Base-by-base conservation (phyloP, 2,797 vertebrate species). In the Cossypha niveicapilla region DNA sequence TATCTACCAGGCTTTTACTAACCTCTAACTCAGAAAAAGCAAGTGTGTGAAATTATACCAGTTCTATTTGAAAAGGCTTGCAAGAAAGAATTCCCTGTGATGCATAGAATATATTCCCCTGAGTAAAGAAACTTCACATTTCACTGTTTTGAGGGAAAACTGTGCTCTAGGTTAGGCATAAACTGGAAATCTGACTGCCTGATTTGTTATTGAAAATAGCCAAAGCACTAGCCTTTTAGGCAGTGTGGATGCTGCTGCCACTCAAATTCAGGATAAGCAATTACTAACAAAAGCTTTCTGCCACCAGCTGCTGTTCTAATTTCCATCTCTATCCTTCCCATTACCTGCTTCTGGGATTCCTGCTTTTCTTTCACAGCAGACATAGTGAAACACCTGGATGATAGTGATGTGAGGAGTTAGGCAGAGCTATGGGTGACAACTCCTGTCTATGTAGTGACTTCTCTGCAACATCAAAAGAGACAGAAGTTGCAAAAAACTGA, bases 341-440 rank as follows among this genome's bases (percentile, higher is more conserved):
- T 12, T 23, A 7, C 7, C 24, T 58, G 12, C 21, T 50, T 65
- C 60, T 83, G 50, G 6, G 17, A 70, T 65, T 72, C n/a, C 28
- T 71, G 28, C 4, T 79, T 77, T 35, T 73, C 9, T 35, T 71
- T 68, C 51, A 14, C 19, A 47, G 32, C 3, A 71, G 35, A 28
- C 7, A 22, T 1, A 56, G 12, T 19, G 41, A 47, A 90, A 54
- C 7, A 48, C 7, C 6, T 61, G 28, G 28, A 51, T 32, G 44
- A 44, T 12, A 30, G 22, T 3, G 17, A 45, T 24, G 34, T 32
- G 24, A 22, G 66, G 19, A 72, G 6, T 28, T 65, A 23, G 7
- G 47, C 11, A 54, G 27, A 75, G 56, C 30, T 18, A 25, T 3
- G n/a, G 28, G 4, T 53, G 37, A 41, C 0, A 1, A n/a, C 6